Conservation (phyloP, 2,797 vertebrate genomes). For the Varecia variegata region DNA sequence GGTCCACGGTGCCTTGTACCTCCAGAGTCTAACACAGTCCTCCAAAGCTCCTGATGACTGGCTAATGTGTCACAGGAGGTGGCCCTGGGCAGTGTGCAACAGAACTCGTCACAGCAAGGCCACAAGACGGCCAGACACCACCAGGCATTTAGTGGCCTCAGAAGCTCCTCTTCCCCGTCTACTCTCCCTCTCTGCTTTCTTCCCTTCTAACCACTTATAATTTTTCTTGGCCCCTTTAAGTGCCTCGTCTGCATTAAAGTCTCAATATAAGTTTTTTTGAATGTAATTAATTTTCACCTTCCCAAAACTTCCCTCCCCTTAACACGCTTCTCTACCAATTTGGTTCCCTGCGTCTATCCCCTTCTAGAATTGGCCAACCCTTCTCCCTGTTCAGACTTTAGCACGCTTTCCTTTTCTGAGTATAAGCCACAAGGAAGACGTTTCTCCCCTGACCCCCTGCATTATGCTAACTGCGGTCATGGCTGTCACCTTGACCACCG, state of each 20-base stretch:
- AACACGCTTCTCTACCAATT: neutral
- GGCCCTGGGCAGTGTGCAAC: neutral
- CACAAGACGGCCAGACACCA: neutral
- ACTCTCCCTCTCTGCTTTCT: neutral
- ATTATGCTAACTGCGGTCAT: rapidly evolving
- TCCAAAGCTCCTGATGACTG: neutral
- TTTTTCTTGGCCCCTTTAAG: neutral
- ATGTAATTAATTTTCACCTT: neutral
- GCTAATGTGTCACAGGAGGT: neutral
- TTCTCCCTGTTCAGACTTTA: neutral
- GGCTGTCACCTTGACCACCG: neutral
- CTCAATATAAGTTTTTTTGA: neutral
- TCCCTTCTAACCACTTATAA: neutral
- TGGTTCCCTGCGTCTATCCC: neutral
- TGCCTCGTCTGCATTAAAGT: neutral
- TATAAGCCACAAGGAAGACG: neutral
- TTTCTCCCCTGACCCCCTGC: rapidly evolving
- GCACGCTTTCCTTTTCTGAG: neutral
- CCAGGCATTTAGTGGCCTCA: neutral
- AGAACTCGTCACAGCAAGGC: no score
- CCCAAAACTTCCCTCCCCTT: neutral
- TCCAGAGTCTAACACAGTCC: neutral
- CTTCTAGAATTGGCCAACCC: neutral
- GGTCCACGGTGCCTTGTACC: rapidly evolving
- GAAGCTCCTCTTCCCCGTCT: neutral